A percentile compares a stretch with the other conserved stretches of the same genome.
These are phyloP conservation scores for Drosophila nikananu DNA, from an alignment of 1,140 invertebrate species.

Conservation along the genomic window DNA sequence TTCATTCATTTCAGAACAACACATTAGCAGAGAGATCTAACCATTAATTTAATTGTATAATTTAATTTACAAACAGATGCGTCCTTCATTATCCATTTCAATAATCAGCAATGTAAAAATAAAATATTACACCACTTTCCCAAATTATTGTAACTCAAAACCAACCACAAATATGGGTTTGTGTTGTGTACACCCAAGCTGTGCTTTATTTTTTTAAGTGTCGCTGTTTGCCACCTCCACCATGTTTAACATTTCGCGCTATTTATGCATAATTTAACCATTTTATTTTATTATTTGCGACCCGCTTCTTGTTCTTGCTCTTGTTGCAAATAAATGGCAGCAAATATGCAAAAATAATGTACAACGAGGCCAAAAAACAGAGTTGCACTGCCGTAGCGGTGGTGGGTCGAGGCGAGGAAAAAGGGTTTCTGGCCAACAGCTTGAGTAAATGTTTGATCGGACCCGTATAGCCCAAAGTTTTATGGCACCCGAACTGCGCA, in stretches of 20 bases:
- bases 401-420: neutral
- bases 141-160: neutral
- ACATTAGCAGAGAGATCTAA: neutral
- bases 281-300: constrained; percentile 57
- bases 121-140: neutral
- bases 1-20: too few relatives aligned
- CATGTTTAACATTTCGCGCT: constrained; percentile 51
- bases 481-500: constrained; percentile 69
- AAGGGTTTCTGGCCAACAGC: constrained; percentile 32
- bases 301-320: constrained; percentile 38
- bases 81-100: neutral
- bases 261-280: constrained; percentile 60
- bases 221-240: constrained; percentile 18
- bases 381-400: constrained; percentile 33
- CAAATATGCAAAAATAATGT: constrained; percentile 54
- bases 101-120: neutral
- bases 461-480: constrained; percentile 51
- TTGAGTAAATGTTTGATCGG: constrained; percentile 68
- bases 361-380: constrained; percentile 23
- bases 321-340: constrained; percentile 52
- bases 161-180: neutral
- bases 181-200: neutral
- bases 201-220: neutral
- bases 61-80: neutral
- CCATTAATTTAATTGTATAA: neutral